phyloP scores from a whole-genome alignment of 2,113 vertebrate species.

The Ciconia maguari region DNA sequence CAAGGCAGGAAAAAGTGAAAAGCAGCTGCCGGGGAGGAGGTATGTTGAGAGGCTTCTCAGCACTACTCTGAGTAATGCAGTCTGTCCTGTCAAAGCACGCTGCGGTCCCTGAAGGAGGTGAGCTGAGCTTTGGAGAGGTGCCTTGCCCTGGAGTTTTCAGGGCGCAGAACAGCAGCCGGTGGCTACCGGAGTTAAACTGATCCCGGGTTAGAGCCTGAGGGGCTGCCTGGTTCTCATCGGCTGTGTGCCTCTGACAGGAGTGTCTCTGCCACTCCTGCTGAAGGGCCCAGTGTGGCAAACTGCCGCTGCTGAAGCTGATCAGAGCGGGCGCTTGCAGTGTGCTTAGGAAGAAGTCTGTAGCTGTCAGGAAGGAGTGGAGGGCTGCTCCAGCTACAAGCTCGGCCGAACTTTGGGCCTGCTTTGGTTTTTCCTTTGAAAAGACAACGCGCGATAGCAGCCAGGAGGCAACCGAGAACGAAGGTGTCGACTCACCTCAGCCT shows the following conservation, averaged over 20 bases:
- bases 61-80: no score
- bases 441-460: fast-evolving
- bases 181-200: fast-evolving
- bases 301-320: fast-evolving
- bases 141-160: no score
- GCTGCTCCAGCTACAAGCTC: neutral
- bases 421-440: neutral
- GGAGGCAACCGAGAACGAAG: neutral
- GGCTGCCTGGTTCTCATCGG: neutral
- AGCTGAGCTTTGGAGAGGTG: neutral
- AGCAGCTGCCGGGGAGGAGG: neutral
- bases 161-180: neutral
- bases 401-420: neutral
- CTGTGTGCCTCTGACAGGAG: fast-evolving
- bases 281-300: neutral
- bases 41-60: neutral
- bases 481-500: fast-evolving
- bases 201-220: neutral
- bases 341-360: neutral
- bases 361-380: no score
- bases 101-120: no score
- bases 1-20: neutral
- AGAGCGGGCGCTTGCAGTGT: neutral
- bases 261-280: fast-evolving
- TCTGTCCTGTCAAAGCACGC: no score